Evolutionary conservation across 2,888 invertebrate genomes (phyloP).

Genomic region (Apamea monoglypha): DNA sequence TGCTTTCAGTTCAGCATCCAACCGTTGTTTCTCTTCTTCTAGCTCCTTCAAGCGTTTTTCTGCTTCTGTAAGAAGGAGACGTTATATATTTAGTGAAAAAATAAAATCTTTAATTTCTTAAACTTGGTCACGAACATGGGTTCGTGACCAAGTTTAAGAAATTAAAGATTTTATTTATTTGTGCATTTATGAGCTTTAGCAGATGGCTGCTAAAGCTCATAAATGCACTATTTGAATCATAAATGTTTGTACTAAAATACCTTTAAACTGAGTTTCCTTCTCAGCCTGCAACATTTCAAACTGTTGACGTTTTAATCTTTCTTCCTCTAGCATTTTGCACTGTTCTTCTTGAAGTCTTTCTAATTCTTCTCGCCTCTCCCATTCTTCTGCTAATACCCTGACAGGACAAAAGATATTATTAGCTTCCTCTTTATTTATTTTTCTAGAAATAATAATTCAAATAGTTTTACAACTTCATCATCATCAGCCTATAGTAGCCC

Average conservation of each 20-base stretch:
- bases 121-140: not conserved
- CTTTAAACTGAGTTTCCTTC: constrained; percentile 93
- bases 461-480: not conserved
- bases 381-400: constrained; percentile 94
- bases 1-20: constrained; percentile 93
- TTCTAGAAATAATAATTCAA: not conserved
- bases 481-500: too few species aligned
- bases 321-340: constrained; percentile 92
- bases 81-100: not conserved
- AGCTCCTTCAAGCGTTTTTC: constrained; percentile 92
- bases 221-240: not conserved
- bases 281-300: constrained; percentile 93
- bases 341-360: constrained; percentile 95
- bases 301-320: constrained; percentile 93
- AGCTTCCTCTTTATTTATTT: not conserved
- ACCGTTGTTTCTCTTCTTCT: constrained; percentile 92
- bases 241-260: constrained; percentile 76
- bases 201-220: too few species aligned
- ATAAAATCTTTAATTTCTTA: not conserved
- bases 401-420: constrained; percentile 30
- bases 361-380: constrained; percentile 95
- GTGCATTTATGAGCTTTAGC: too few species aligned
- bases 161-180: too few species aligned
- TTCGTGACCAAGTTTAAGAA: too few species aligned
- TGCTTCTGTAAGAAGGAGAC: constrained; percentile 89